Evolutionary conservation across 2,113 vertebrate genomes (phyloP), one percentile per base, ranked within the genome.

Genomic region (human (Homo sapiens)): DNA sequence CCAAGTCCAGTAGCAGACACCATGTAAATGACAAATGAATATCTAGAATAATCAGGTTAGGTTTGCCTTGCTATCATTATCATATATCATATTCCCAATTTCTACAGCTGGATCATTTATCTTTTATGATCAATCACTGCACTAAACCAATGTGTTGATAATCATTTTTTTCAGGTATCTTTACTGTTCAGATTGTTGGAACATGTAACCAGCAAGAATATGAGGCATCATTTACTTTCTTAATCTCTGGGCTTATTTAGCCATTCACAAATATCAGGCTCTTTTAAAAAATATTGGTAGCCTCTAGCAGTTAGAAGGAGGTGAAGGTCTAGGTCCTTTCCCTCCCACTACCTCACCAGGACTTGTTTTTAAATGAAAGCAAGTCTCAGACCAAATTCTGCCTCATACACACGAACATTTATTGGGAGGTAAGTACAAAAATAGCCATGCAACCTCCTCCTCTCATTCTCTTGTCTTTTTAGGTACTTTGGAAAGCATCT

Each of bases 361-460:
- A 70, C 16, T 1, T 73, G 18, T 45, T 35, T 52, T 87, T 83
- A 86, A 86, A 52, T 73, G 45, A 70, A 83, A 94, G 64, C 55
- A 85, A 40, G 12, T 75, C 80, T 95, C 52, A 83, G 87, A 76
- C 14, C 75, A 94, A 55, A 87, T 90, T 80, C 85, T 94, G 32
- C 38, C 52, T 83, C 30, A 45, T 45, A 38, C 18, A 78, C 35
- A 72, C 32, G 89, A 96, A 52, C n/a, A 50, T 38, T 32, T 88
- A 45, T 80, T 64, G 13, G 50, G 59, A 78, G 8, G 0, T 17
- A 78, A 50, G 59, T 9, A 35, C 30, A 79, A n/a, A 94, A 89
- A 94, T 22, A 55, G 38, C 55, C 70, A 55, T 52, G 18, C 38
- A 52, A 27, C 43, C 6, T 48, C 43, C 48, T 61, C 32, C 8